Conservation (phyloP, 23 tunicate genomes). For the Phallusia fumigata region DNA sequence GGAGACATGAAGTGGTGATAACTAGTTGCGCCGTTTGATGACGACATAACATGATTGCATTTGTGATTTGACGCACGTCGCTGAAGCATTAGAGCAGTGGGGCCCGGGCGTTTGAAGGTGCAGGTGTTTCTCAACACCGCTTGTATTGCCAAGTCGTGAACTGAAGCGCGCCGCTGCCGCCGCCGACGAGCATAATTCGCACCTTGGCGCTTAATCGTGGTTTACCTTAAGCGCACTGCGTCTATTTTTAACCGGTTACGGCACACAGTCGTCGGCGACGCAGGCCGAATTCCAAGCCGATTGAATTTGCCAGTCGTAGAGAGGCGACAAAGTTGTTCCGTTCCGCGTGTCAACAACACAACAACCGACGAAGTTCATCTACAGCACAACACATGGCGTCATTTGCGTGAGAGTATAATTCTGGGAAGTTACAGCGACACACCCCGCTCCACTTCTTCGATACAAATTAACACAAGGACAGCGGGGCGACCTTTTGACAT, state of each 20-base stretch:
- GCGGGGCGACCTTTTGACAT: constrained; percentile 10
- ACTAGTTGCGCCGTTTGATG: neutral
- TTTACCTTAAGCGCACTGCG: neutral
- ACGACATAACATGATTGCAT: neutral
- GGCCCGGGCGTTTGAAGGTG: neutral
- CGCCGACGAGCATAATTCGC: neutral
- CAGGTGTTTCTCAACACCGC: neutral
- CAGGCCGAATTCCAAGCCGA: neutral
- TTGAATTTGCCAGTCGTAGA: neutral
- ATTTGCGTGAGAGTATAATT: neutral
- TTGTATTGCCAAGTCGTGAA: constrained; percentile 1
- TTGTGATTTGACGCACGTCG: neutral
- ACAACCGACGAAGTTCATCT: neutral
- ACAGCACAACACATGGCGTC: neutral
- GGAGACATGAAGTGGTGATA: neutral
- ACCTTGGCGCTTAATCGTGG: neutral
- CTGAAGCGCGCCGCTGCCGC: neutral
- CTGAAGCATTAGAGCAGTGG: neutral
- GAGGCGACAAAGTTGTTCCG: no score
- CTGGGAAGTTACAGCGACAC: neutral
- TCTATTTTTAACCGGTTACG: neutral
- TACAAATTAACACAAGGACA: neutral
- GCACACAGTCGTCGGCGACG: neutral
- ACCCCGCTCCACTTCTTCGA: neutral
- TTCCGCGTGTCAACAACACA: neutral